Base-by-base conservation (phyloP, 2,113 vertebrate genomes). In the Entelurus aequoreus region DNA sequence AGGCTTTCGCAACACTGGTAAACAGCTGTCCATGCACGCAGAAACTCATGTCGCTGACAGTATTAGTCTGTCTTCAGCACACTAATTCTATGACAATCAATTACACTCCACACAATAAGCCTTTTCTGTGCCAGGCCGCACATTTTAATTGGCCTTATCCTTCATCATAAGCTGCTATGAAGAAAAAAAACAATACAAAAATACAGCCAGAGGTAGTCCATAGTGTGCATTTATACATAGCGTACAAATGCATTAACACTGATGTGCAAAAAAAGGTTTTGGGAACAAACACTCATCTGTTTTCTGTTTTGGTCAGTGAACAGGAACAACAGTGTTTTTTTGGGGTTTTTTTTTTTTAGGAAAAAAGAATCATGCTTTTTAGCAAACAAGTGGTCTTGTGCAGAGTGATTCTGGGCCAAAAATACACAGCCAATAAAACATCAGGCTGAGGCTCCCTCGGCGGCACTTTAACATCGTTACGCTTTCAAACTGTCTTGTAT, bases 381-480 rank as follows among this genome's bases (percentile, higher is more conserved):
- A 70, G 75, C 80, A 79, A 86, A 84, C 84, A 84, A 86, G 88
- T 76, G 75, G 83, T 84, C 74, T 88, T 79, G 79, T 80, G 86
- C 84, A 84, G 79, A 69, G 78, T 67, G 69, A 87, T 87, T 89
- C 84, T 87, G 86, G 82, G 67, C 86, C 79, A 60, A 85, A 89
- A 88, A 87, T 87, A 89, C 88, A 89, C 87, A 88, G 87, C 79
- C 80, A 84, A 86, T 89, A 88, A 90, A 90, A 86, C 79, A 85
- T 76, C 64, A 76, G 60, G 51, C 70, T 8, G 60, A 62, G 68
- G 59, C 72, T 84, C 87, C 86, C 85, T 59, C 80, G 84, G 85
- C 78, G 86, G 74, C 71, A 69, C 82, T 90, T 86, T 82, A 85
- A 84, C 82, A 79, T 86, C 84, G 83, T 90, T 83, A 87, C 74